Evolutionary conservation across 2,888 invertebrate species (phyloP).

Genomic region (Spisula subtruncata): DNA sequence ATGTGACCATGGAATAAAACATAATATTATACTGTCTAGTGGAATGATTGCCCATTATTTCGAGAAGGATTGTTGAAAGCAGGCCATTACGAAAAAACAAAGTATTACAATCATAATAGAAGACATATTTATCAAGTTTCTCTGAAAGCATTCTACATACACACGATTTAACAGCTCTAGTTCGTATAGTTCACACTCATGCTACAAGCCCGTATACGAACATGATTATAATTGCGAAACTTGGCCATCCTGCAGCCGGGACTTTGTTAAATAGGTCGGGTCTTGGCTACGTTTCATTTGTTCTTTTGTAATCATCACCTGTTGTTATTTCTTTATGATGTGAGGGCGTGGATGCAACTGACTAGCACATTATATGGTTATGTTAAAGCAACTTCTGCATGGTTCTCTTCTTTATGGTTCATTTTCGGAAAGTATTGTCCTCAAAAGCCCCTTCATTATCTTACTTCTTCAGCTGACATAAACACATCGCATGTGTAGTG

Average conservation of each 20-base stretch:
- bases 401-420: too few species aligned
- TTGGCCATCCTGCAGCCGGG: too few species aligned
- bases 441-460: too few species aligned
- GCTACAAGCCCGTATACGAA: neutral
- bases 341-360: too few species aligned
- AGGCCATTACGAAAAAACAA: neutral
- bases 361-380: neutral
- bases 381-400: too few species aligned
- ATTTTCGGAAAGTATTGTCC: too few species aligned
- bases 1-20: neutral
- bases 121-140: constrained; percentile 15
- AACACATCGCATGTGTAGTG: too few species aligned
- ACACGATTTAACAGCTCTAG: neutral
- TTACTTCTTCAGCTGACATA: too few species aligned
- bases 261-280: too few species aligned
- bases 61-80: neutral
- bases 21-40: constrained; percentile 4
- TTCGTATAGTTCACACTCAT: too few species aligned
- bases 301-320: neutral
- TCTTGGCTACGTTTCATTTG: too few species aligned
- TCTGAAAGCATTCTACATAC: neutral
- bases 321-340: neutral
- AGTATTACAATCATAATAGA: neutral
- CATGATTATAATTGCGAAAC: neutral
- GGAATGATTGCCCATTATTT: neutral